Percentiles rank a stretch among this genome's conserved stretches.
These are phyloP conservation scores for Propithecus deckenii DNA, from an alignment of 2,797 vertebrate genomes.

Conservation along the genomic window DNA sequence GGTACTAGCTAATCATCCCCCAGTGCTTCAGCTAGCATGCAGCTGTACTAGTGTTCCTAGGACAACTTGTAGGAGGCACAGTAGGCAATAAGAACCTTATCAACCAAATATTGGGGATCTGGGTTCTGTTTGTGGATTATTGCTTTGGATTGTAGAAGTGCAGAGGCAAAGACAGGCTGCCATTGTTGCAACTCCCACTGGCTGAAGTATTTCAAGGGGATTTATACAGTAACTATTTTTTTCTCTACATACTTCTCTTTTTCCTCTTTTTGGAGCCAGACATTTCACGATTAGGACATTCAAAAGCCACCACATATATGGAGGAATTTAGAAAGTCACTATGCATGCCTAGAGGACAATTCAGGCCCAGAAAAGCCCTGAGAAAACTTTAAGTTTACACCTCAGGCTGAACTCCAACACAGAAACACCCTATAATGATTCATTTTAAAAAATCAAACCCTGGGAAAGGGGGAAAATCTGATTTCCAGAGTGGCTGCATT, in stretches of 20 bases:
- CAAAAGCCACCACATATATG: neutral
- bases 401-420: neutral
- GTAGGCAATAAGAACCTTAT: neutral
- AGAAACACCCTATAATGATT: neutral
- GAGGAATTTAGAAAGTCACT: neutral
- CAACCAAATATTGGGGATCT: neutral
- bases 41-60: neutral
- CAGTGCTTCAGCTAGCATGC: neutral
- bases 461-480: neutral
- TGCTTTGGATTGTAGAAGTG: neutral
- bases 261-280: neutral
- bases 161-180: neutral
- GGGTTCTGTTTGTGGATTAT: neutral
- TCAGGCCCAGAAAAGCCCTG: neutral
- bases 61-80: neutral
- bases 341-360: neutral
- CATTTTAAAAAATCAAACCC: neutral
- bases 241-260: neutral
- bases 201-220: neutral
- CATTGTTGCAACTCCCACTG: neutral
- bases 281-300: neutral
- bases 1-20: neutral
- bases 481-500: neutral
- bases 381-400: neutral
- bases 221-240: neutral